Percentiles rank a stretch among this genome's conserved stretches.
Evolutionary conservation across 2,797 vertebrate genomes (phyloP).

Genomic region (Falco columbarius): DNA sequence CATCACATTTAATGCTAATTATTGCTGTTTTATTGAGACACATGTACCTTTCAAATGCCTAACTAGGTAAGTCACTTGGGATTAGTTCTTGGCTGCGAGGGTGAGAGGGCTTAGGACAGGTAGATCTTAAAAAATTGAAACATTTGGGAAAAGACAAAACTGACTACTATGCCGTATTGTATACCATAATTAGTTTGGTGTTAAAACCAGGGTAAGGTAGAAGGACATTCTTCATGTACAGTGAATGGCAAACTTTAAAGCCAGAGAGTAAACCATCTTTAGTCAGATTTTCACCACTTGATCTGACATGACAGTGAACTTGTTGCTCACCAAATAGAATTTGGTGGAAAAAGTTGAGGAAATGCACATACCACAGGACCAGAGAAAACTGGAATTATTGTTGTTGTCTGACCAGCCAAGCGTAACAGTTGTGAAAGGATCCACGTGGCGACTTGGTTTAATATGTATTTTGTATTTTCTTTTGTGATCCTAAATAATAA

Average conservation of each 20-base stretch:
- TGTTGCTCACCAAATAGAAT: not conserved
- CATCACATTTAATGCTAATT: not conserved
- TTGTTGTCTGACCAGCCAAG: slow-evolving; percentile 69
- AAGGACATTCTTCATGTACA: not conserved
- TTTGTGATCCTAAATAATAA: slow-evolving; percentile 57
- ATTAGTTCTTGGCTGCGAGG: not conserved
- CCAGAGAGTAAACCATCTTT: not conserved
- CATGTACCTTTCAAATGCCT: not conserved
- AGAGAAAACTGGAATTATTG: slow-evolving; percentile 54
- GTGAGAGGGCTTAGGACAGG: not conserved
- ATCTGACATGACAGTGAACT: not conserved
- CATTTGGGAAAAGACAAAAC: not conserved
- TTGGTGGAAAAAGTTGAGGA: not conserved
- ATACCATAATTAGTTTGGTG: not conserved
- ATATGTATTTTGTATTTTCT: slow-evolving; percentile 28
- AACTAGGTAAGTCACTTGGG: not conserved
- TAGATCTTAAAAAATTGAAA: not conserved
- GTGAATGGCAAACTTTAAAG: not conserved
- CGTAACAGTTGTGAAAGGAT: slow-evolving; percentile 68
- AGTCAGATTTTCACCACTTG: not conserved
- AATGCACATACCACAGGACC: slow-evolving; percentile 77
- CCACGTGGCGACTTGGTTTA: slow-evolving; percentile 61
- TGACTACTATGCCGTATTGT: not conserved
- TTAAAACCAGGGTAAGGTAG: not conserved
- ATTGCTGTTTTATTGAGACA: not conserved